Evolutionary conservation across 2,113 vertebrate genomes (phyloP).

Genomic region (Seriola rivoliana): DNA sequence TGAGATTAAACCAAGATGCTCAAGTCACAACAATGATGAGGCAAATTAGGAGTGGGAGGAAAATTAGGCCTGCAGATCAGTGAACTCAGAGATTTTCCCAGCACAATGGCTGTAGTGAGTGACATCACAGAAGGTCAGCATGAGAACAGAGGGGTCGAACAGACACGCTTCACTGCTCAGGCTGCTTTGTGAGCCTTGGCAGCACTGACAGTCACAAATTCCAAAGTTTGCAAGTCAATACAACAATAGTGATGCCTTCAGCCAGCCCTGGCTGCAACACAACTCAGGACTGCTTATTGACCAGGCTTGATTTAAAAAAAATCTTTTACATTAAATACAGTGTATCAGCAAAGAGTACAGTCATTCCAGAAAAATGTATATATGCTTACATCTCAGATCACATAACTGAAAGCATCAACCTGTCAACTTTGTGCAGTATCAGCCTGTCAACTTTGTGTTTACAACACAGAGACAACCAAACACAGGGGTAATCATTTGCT

Average conservation of each 20-base stretch:
- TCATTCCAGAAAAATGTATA: slow-evolving; percentile 31
- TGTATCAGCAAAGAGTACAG: slow-evolving; percentile 41
- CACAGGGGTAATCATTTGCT: slow-evolving; percentile 46
- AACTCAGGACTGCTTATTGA: slow-evolving; percentile 38
- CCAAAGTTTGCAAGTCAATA: slow-evolving; percentile 72
- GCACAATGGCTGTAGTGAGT: slow-evolving; percentile 38
- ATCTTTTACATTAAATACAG: slow-evolving; percentile 3
- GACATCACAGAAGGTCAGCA: slow-evolving; percentile 58
- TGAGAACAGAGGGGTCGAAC: slow-evolving; percentile 49
- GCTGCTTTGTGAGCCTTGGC: slow-evolving; percentile 55
- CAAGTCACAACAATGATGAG: slow-evolving; percentile 12
- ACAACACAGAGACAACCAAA: slow-evolving; percentile 37
- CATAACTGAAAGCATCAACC: slow-evolving; percentile 31
- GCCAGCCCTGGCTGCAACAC: slow-evolving; percentile 12
- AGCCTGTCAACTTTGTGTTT: slow-evolving; percentile 34
- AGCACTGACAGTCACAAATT: slow-evolving; percentile 66
- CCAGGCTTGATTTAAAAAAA: slow-evolving; percentile 17
- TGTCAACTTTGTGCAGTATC: slow-evolving; percentile 14
- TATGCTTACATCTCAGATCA: slow-evolving; percentile 24
- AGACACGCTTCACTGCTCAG: slow-evolving; percentile 48
- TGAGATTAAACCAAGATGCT: slow-evolving; percentile 17
- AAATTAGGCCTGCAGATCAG: slow-evolving; percentile 36
- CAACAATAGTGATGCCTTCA: slow-evolving; percentile 47
- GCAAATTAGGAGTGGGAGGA: slow-evolving; percentile 6
- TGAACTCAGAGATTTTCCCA: slow-evolving; percentile 28